phyloP scores from a whole-genome alignment of 2,797 vertebrate genomes.

The Petrocephalus sullivani region DNA sequence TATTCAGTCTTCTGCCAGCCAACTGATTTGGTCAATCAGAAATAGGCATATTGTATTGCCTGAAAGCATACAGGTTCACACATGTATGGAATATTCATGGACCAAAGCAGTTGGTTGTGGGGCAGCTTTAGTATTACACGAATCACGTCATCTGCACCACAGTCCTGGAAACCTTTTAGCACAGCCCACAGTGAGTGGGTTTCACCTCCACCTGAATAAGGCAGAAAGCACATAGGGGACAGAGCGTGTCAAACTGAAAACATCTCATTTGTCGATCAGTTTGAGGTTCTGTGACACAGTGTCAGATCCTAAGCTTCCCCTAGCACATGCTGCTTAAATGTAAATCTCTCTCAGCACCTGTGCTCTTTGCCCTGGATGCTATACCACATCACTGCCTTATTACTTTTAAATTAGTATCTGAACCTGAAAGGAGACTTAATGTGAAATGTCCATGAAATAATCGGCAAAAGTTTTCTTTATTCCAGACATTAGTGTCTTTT shows the following conservation, averaged over 20 bases:
- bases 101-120: neutral
- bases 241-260: neutral
- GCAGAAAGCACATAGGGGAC: neutral
- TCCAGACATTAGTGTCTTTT: neutral
- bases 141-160: neutral
- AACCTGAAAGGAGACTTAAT: neutral
- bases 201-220: constrained; percentile 13
- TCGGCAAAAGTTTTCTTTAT: neutral
- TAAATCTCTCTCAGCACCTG: neutral
- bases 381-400: neutral
- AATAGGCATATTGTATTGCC: neutral
- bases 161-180: neutral
- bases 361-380: neutral
- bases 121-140: neutral
- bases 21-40: neutral
- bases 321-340: neutral
- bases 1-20: neutral
- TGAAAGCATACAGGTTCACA: neutral
- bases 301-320: neutral
- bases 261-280: constrained; percentile 9
- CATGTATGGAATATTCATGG: neutral
- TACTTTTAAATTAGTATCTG: neutral
- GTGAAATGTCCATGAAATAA: neutral
- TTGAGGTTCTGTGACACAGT: neutral
- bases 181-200: neutral